Conservation (phyloP, 1,140 invertebrate genomes). For the Apis laboriosa region DNA sequence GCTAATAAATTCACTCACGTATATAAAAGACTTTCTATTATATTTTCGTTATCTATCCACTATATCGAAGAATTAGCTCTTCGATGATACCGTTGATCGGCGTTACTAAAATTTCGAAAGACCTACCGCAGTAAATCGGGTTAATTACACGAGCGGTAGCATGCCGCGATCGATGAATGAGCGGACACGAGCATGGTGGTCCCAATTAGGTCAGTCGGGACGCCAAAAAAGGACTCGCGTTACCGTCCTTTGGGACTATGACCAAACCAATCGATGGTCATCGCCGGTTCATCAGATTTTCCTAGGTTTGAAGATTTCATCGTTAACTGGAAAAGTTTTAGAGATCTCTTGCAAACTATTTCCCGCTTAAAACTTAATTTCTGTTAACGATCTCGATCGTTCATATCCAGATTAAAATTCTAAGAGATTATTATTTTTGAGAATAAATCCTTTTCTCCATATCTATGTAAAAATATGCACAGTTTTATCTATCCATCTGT, state of each 20-base stretch:
- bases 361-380: background rate
- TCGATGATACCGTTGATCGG: background rate
- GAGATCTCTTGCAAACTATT: background rate
- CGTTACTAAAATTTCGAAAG: slow-evolving; percentile 52
- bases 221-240: slow-evolving; percentile 67
- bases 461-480: too few relatives aligned
- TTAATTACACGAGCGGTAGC: slow-evolving; percentile 57
- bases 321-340: background rate
- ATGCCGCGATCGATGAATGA: slow-evolving; percentile 53
- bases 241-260: slow-evolving; percentile 55
- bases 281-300: slow-evolving; percentile 28
- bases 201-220: slow-evolving; percentile 71
- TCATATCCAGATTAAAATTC: too few relatives aligned
- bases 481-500: too few relatives aligned
- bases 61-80: background rate
- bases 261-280: slow-evolving; percentile 45
- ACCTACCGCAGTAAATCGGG: slow-evolving; percentile 63
- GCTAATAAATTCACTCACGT: too few relatives aligned
- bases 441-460: too few relatives aligned
- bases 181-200: slow-evolving; percentile 66
- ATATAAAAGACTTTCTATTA: background rate
- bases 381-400: too few relatives aligned
- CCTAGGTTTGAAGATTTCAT: background rate
- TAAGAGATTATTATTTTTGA: too few relatives aligned
- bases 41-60: background rate